Evolutionary conservation across 2,888 invertebrate genomes (phyloP), one percentile per base, ranked within the genome.

Genomic region (Andricus curvator): DNA sequence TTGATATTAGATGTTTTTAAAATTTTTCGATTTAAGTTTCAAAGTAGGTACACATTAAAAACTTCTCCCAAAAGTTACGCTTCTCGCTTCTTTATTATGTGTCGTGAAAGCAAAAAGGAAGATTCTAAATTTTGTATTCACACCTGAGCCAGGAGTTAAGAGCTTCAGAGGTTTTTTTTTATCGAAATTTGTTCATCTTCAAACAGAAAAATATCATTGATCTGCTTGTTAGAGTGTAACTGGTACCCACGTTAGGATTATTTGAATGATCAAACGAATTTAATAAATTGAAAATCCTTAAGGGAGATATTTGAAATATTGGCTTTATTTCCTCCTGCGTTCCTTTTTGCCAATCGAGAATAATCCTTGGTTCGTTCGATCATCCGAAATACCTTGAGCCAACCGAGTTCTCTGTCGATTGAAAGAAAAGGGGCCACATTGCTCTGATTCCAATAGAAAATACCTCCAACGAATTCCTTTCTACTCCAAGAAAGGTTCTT

Each of bases 301-400:
- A 62, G 25, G 17, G 6, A 62, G 62, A 62, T 62, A 25, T 62
- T 15, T 13, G 15, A 62, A 25, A 25, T 62, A 62, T 62, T 62
- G 62, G 25, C 13, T n/a, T 62, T 25, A 62, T 25, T 25, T 62
- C 17, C 62, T 25, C 17, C 13, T 62, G 62, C 25, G 15, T 17
- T 62, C 15, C 25, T 62, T 62, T 25, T 29, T 62, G 17, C 62
- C 15, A 62, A 29, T 62, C 25, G 25, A 62, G 25, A 62, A 62
- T 62, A 62, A 62, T 62, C 25, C 25, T 29, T 29, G 5, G 25
- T 17, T 62, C 62, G 25, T 25, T 62, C 25, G 62, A 25, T 62
- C 62, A 62, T 62, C 25, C 15, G 62, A 62, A 62, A 62, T 62
- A 62, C 25, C 25, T 62, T 62, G 25, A 62, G 62, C 25, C 62